Base-by-base conservation (phyloP, 2,888 invertebrate species). In the Eupsilia transversa region DNA sequence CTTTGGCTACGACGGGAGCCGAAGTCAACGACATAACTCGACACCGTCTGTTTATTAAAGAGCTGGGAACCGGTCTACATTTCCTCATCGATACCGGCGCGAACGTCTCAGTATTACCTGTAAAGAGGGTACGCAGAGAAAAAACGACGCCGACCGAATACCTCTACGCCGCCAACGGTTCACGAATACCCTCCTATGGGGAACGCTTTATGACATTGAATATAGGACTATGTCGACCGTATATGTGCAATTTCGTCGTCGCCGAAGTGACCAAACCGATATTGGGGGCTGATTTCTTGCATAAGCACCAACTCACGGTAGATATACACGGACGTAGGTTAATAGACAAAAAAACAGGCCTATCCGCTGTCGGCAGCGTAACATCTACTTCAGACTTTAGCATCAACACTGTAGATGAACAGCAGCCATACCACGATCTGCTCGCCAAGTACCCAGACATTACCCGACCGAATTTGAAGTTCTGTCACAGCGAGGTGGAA, bases 371-470 rank as follows among this genome's bases (percentile, higher is more conserved):
- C 23, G 49, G 49, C 10, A 0, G 49, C n/a, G n/a, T 52, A 52
- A 52, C 49, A 4, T 52, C 49, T 3, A 52, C 49, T 52, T 10
- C 9, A 10, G 49, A 52, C 23, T 52, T 1, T 4, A 52, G 49
- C 49, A 52, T 52, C 49, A 52, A 52, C 23, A n/a, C 23, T 1
- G 9, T 52, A 52, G 61, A n/a, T 35, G 61, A 41, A 27, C 38
- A 61, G 60, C 61, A 61, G 27, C 61, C 61, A 20, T 61, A 41
- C 27, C 41, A 61, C 41, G 41, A 61, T 17, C 27, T 61, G 4
- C 61, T 61, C 17, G 61, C 61, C 4, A 61, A 61, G 20, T 61
- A 41, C 41, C 41, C 61, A 41, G 41, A 61, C 27, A 61, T 61
- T 4, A 61, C 27, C 20, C 38, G 41, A 41, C 61, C 41, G 17